Percentiles rank a stretch among this genome's conserved stretches.
These are phyloP conservation scores for Malurus alboscapulatus DNA, from an alignment of 2,113 vertebrate genomes.

Conservation along the genomic window DNA sequence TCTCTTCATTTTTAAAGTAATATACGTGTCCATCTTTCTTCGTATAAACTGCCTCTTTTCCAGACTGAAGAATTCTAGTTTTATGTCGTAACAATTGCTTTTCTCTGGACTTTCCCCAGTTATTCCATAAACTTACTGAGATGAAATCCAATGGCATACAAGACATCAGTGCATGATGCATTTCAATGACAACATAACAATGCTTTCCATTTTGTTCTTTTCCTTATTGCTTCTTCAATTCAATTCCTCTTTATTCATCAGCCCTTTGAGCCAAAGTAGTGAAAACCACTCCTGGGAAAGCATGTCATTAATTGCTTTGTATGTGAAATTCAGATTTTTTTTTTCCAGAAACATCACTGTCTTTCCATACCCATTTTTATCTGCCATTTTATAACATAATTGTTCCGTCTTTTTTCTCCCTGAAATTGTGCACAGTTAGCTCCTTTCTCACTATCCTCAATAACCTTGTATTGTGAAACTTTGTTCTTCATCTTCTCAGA, in stretches of 20 bases:
- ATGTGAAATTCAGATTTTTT: not conserved
- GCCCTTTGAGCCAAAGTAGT: not conserved
- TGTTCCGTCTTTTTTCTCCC: not conserved
- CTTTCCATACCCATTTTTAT: not conserved
- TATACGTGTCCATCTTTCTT: not conserved
- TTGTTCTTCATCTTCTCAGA: not conserved
- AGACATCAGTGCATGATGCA: not conserved
- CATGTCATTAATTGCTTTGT: not conserved
- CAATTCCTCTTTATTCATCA: not conserved
- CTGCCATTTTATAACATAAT: not conserved
- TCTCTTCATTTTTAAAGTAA: rapidly evolving
- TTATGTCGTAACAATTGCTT: not conserved
- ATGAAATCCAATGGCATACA: not conserved
- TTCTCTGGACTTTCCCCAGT: not conserved
- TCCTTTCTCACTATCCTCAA: not conserved
- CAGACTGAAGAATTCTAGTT: not conserved
- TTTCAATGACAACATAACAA: not conserved
- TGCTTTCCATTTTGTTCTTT: not conserved
- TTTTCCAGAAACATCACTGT: not conserved
- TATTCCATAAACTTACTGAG: not conserved
- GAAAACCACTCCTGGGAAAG: not conserved
- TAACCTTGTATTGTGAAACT: not conserved
- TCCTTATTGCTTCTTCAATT: not conserved
- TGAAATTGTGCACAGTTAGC: not conserved
- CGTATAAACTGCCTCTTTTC: not conserved